Percentiles rank a stretch among this genome's conserved stretches.
These are phyloP conservation scores for Parasteatoda tepidariorum DNA, from an alignment of 1,140 invertebrate species.

Conservation along the genomic window DNA sequence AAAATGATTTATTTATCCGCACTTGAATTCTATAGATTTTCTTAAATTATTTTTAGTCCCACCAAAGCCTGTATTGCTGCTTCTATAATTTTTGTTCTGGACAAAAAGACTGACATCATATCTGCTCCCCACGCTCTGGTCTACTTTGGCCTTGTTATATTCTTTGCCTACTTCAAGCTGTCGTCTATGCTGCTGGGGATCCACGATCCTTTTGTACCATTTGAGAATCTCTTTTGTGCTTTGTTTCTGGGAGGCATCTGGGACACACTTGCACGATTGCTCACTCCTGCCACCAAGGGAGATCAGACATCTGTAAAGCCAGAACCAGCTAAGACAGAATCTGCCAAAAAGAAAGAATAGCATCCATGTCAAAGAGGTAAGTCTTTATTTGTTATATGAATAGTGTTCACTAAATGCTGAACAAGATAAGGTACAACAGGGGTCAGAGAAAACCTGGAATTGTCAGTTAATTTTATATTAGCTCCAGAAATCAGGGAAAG, in stretches of 20 bases:
- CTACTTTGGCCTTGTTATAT: constrained; percentile 98
- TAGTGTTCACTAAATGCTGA: no score
- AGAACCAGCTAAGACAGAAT: constrained; percentile 63
- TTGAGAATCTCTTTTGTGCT: constrained; percentile 98
- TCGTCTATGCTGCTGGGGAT: constrained; percentile 96
- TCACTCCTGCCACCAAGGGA: constrained; percentile 72
- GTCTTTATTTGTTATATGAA: no score
- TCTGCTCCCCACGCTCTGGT: constrained; percentile 95
- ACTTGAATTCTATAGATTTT: no score
- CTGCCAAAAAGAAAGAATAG: constrained; percentile 64
- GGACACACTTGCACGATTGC: constrained; percentile 77
- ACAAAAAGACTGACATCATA: constrained; percentile 96
- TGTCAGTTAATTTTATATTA: no score
- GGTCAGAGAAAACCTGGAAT: no score
- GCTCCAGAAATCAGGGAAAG: no score
- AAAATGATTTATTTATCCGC: no score
- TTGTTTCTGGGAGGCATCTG: constrained; percentile 98
- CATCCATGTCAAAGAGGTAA: no score
- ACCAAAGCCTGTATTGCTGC: constrained; percentile 97
- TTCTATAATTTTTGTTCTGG: constrained; percentile 94
- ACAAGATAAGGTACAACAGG: no score
- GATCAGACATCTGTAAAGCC: constrained; percentile 57
- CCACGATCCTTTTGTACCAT: constrained; percentile 97
- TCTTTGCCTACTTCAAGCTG: constrained; percentile 99
- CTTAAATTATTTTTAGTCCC: constrained; percentile 77